Base-by-base conservation (phyloP, 2,888 invertebrate species). In the Teinopalpus imperialis region DNA sequence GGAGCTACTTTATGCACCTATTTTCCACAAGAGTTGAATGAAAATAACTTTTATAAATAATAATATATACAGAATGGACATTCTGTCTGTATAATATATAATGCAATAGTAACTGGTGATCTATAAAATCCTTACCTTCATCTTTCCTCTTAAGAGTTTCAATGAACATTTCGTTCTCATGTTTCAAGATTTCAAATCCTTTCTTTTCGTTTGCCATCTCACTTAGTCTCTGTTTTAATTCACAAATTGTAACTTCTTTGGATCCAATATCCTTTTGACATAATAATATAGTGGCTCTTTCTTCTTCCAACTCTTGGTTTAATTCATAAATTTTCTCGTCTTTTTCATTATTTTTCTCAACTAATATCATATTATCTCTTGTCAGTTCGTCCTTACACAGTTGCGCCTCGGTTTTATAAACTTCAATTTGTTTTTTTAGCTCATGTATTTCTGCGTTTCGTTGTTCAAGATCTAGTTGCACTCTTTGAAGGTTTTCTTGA, bases 401-500 rank as follows among this genome's bases (percentile, higher is more conserved):
- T 27, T 45, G 27, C 21, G 32, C 32, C 12, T 45, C 27, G 4
- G 20, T n/a, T 8, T 3, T 24, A n/a, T 32, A 23, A 7, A 20
- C 30, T 5, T 29, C 42, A 8, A 50, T 39, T 36, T 49, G 32
- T 30, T 44, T 40, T 44, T 56, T 55, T 13, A 48, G 6, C 14
- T 56, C 43, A 3, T 18, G 39, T 8, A 56, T 32, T 23, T 45
- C 9, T 0, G 9, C 1, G 18, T 54, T 57, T 18, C 59, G 55
- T 29, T 61, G 66, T 54, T 73, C 73, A 30, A 66, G 64, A 39
- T 70, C 68, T 1, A 53, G 52, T 31, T 68, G 51, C 41, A 69
- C 57, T 47, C 60, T 67, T 0, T 56, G 50, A 3, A 62, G 56
- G 52, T 58, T 66, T 43, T 74, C 73, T 57, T 74, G 71, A 0